These are phyloP conservation scores for Drosophila demipolita DNA, from an alignment of 2,888 invertebrate species.

Conservation along the genomic window DNA sequence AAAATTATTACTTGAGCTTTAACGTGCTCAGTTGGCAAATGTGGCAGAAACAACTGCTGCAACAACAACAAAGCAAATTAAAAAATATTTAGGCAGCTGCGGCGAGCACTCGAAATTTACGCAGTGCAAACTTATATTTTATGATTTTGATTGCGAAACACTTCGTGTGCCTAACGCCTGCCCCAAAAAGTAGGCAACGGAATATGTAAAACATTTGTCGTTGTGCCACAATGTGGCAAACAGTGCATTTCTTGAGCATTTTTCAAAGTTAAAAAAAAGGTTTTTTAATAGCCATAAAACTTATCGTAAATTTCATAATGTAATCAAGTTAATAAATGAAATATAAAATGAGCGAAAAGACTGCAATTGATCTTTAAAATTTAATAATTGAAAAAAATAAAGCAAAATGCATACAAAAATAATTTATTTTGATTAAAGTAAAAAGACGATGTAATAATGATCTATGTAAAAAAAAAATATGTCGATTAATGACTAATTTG, in stretches of 20 bases:
- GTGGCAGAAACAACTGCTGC: constrained; percentile 19
- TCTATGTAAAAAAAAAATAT: not conserved
- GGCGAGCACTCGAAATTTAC: constrained; percentile 70
- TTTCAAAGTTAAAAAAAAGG: not conserved
- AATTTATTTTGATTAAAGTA: too few species aligned
- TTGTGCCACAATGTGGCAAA: constrained; percentile 1
- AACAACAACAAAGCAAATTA: constrained; percentile 70
- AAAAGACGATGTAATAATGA: too few species aligned
- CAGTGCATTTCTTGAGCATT: not conserved
- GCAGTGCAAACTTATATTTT: constrained; percentile 82
- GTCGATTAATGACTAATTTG: not conserved
- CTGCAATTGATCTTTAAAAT: too few species aligned
- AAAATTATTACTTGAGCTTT: constrained; percentile 68
- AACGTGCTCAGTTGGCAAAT: constrained; percentile 57
- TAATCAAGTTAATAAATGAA: not conserved
- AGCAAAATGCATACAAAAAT: too few species aligned
- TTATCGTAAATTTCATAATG: not conserved
- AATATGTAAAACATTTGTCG: constrained; percentile 38
- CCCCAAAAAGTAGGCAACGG: constrained; percentile 73
- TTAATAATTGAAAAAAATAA: too few species aligned
- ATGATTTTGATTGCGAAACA: constrained; percentile 74
- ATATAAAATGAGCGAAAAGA: not conserved
- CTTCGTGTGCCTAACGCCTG: constrained; percentile 32
- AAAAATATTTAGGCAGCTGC: constrained; percentile 82
- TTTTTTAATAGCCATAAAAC: not conserved